Percentiles rank a stretch among this genome's conserved stretches.
These are phyloP conservation scores for Enteromius treurensis DNA, from an alignment of 2,797 vertebrate genomes.

Conservation along the genomic window DNA sequence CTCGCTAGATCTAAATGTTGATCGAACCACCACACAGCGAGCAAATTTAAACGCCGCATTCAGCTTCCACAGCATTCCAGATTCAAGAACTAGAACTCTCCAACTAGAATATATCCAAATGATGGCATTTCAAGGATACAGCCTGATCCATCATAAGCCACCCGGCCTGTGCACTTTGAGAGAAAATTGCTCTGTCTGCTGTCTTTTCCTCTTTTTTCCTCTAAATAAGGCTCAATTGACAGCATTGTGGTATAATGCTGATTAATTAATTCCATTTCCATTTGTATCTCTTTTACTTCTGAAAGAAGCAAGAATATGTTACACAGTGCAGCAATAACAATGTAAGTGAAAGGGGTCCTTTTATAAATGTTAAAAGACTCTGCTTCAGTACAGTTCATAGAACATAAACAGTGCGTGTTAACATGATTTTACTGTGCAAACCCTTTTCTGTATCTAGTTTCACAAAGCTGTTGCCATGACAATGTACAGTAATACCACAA, in stretches of 20 bases:
- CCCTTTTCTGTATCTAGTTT: not conserved
- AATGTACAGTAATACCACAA: not conserved
- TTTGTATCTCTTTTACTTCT: not conserved
- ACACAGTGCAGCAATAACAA: not conserved
- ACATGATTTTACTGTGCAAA: not conserved
- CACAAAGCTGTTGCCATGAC: not conserved
- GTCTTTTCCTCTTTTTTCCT: not conserved
- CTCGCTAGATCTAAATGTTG: constrained; percentile 40
- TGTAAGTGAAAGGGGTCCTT: not conserved
- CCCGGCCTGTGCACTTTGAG: constrained; percentile 20
- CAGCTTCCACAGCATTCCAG: constrained; percentile 19
- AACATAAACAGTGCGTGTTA: not conserved
- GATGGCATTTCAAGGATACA: constrained; percentile 28
- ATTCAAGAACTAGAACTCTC: constrained; percentile 6
- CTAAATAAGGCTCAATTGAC: not conserved
- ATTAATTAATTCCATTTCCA: not conserved
- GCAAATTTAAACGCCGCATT: constrained; percentile 27
- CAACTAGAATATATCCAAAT: constrained; percentile 35
- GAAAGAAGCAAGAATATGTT: not conserved
- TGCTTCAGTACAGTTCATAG: not conserved
- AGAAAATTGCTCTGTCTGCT: constrained; percentile 8
- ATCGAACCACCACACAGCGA: constrained; percentile 40
- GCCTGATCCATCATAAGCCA: constrained; percentile 43
- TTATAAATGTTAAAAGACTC: not conserved
- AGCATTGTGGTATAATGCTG: not conserved